Evolutionary conservation across 1,140 invertebrate species (phyloP).

Genomic region (Drosophila melanica): DNA sequence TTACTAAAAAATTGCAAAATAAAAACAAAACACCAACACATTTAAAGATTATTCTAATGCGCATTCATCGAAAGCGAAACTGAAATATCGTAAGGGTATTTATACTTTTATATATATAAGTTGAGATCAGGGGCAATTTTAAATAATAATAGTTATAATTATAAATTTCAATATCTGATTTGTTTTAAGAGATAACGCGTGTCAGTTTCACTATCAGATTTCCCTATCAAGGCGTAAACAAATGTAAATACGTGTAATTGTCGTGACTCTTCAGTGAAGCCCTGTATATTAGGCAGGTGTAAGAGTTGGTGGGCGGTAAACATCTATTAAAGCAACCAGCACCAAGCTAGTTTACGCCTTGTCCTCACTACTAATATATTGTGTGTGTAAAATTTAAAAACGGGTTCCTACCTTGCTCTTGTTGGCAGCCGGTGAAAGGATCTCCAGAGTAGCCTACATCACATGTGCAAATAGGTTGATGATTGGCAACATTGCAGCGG

Average conservation of each 20-base stretch:
- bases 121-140: slow-evolving; percentile 25
- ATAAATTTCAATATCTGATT: background rate
- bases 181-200: background rate
- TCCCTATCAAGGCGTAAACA: slow-evolving; percentile 58
- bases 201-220: slow-evolving; percentile 57
- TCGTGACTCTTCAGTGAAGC: slow-evolving; percentile 31
- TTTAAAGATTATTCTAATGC: slow-evolving; percentile 42
- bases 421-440: slow-evolving; percentile 89
- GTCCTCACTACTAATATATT: slow-evolving; percentile 43
- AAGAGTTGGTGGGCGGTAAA: slow-evolving; percentile 25
- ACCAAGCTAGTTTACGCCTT: slow-evolving; percentile 72
- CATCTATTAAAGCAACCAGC: slow-evolving; percentile 48
- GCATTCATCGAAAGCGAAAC: slow-evolving; percentile 59
- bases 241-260: slow-evolving; percentile 21
- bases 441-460: slow-evolving; percentile 90
- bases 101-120: slow-evolving; percentile 1
- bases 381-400: slow-evolving; percentile 42
- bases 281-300: slow-evolving; percentile 26
- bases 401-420: slow-evolving; percentile 85
- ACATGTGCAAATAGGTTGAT: slow-evolving; percentile 89
- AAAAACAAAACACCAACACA: background rate
- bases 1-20: slow-evolving; percentile 15
- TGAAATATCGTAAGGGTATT: slow-evolving; percentile 12
- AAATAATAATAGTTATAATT: slow-evolving; percentile 1
- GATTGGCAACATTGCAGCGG: slow-evolving; percentile 88